phyloP scores from a whole-genome alignment of 2,888 invertebrate genomes.

The Gastracanthus pulcherrimus region DNA sequence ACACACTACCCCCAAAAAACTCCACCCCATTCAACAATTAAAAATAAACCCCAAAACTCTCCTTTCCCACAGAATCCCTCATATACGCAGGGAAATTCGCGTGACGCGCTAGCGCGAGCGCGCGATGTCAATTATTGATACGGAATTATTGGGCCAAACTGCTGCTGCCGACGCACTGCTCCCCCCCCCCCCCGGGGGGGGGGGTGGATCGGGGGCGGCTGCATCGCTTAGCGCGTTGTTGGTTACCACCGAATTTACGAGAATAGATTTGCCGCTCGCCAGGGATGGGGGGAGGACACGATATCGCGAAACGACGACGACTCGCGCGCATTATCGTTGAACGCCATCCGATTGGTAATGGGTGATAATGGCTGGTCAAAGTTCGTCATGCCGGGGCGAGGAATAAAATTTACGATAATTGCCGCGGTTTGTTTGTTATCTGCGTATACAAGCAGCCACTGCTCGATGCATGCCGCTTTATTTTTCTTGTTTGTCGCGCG shows the following conservation, averaged over 20 bases:
- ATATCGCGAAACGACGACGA: slow-evolving; percentile 44
- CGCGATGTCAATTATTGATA: slow-evolving; percentile 60
- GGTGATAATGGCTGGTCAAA: slow-evolving; percentile 30
- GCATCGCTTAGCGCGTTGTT: slow-evolving; percentile 43
- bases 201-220: too few relatives aligned
- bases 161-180: neutral
- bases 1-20: too few relatives aligned
- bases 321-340: slow-evolving; percentile 46
- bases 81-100: slow-evolving; percentile 12
- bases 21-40: too few relatives aligned
- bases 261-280: neutral
- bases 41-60: too few relatives aligned
- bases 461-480: neutral
- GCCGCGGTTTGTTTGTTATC: neutral
- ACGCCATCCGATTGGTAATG: slow-evolving; percentile 47
- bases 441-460: too few relatives aligned
- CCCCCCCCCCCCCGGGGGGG: neutral
- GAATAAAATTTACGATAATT: slow-evolving; percentile 41
- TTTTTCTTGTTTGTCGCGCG: neutral
- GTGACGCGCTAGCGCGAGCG: neutral
- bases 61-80: too few relatives aligned
- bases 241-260: slow-evolving; percentile 33
- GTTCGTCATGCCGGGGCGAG: slow-evolving; percentile 12
- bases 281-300: neutral
- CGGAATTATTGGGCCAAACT: slow-evolving; percentile 61